These are phyloP conservation scores for Mystacides longicornis DNA, from an alignment of 2,888 invertebrate species.

Conservation along the genomic window DNA sequence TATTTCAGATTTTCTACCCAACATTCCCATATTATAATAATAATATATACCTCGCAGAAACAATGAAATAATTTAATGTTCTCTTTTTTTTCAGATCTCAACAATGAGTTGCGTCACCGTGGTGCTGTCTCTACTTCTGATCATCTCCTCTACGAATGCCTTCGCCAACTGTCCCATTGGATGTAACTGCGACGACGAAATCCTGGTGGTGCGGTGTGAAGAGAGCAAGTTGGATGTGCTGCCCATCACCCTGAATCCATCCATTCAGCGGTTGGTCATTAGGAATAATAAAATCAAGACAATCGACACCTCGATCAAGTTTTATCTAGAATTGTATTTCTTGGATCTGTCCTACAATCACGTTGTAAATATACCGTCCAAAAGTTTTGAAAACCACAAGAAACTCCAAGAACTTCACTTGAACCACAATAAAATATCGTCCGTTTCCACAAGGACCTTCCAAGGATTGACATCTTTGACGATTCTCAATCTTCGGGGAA, in stretches of 20 bases:
- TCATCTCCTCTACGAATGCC: conserved; percentile 45
- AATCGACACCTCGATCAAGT: conserved; percentile 82
- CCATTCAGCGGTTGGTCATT: conserved; percentile 76
- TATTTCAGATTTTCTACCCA: no score
- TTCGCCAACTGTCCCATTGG: conserved; percentile 78
- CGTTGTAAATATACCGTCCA: conserved; percentile 70
- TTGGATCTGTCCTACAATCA: conserved; percentile 80
- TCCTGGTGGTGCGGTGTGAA: conserved; percentile 77
- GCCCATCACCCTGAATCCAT: conserved; percentile 86
- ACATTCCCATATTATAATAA: no score
- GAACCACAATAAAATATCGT: conserved; percentile 78
- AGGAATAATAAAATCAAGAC: conserved; percentile 82
- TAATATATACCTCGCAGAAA: no score
- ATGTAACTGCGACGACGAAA: conserved; percentile 86
- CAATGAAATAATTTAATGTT: no score
- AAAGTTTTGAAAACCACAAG: conserved; percentile 72
- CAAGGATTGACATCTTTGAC: conserved; percentile 69
- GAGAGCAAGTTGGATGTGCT: conserved; percentile 81
- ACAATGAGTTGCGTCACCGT: conserved; percentile 30
- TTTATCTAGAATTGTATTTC: conserved; percentile 79
- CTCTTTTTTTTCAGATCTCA: conserved; percentile 28
- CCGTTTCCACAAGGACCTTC: conserved; percentile 72
- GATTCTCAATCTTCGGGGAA: conserved; percentile 73
- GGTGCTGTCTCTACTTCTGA: conserved; percentile 21
- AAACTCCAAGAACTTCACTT: conserved; percentile 77